Evolutionary conservation across 2,888 invertebrate species (phyloP).

Genomic region (Metacarcinus magister): DNA sequence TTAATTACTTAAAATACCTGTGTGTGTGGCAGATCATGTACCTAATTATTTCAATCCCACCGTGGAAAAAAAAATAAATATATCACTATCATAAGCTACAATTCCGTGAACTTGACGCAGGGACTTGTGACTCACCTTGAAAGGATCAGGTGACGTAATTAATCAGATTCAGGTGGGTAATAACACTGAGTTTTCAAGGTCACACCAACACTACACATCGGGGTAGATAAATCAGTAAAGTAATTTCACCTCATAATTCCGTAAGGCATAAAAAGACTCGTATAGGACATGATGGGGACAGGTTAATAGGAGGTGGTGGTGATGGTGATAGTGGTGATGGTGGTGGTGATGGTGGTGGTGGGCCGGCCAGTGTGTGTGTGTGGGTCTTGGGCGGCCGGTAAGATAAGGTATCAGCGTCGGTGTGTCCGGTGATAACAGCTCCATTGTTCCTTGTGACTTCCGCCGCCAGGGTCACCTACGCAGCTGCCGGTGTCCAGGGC

Average conservation of each 20-base stretch:
- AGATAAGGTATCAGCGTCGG: conserved; percentile 65
- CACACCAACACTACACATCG: not conserved
- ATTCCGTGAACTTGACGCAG: conserved; percentile 1
- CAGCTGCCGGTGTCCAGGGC: conserved; percentile 54
- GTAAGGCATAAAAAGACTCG: no score
- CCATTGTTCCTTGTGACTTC: conserved; percentile 63
- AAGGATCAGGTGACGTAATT: not conserved
- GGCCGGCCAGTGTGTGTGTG: not conserved
- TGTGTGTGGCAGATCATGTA: not conserved
- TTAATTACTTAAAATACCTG: not conserved
- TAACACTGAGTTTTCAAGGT: not conserved
- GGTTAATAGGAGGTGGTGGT: not conserved
- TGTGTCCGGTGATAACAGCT: conserved; percentile 66
- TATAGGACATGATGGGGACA: no score
- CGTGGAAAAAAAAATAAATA: not conserved
- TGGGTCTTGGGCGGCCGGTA: conserved; percentile 28
- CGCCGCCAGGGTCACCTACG: conserved; percentile 62
- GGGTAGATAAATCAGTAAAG: not conserved
- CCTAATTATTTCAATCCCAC: not conserved
- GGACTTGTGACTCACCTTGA: not conserved
- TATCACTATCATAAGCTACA: not conserved
- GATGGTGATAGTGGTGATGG: not conserved
- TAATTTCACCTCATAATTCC: no score
- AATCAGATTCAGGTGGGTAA: not conserved
- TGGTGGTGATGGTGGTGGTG: not conserved